Evolutionary conservation across 2,113 vertebrate species (phyloP).

Genomic region (Phrynosoma platyrhinos): DNA sequence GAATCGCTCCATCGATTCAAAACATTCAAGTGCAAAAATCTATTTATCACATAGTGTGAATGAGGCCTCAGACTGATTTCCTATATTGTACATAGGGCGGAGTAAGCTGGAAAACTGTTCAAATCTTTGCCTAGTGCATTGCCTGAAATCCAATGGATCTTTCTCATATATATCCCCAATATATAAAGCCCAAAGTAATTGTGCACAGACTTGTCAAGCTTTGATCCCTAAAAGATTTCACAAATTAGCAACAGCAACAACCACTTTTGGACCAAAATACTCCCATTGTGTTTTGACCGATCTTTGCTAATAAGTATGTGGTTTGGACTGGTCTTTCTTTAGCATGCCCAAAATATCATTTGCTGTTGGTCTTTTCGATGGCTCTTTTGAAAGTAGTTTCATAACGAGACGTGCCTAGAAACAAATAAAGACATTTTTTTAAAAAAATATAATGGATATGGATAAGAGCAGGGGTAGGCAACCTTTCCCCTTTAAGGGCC

Average conservation of each 20-base stretch:
- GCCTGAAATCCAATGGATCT: too few species aligned
- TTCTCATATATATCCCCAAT: too few species aligned
- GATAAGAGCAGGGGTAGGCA: too few species aligned
- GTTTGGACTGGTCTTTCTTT: accelerated
- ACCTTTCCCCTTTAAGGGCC: too few species aligned
- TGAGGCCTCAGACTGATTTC: too few species aligned
- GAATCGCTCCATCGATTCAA: too few species aligned
- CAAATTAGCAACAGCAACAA: neutral
- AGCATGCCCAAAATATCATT: constrained; percentile 29
- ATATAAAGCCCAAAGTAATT: too few species aligned
- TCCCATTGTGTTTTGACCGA: neutral
- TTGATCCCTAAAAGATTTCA: neutral
- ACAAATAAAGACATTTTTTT: constrained; percentile 27
- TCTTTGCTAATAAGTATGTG: neutral
- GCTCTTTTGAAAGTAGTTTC: constrained; percentile 47
- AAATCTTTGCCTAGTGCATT: too few species aligned
- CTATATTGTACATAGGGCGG: too few species aligned
- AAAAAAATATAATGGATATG: constrained; percentile 31
- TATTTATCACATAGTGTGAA: too few species aligned
- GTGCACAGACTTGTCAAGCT: neutral
- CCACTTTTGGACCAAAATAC: neutral
- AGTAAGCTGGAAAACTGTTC: too few species aligned
- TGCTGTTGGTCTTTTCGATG: constrained; percentile 29
- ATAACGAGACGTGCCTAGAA: constrained; percentile 58
- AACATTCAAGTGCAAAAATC: too few species aligned